Evolutionary conservation across 2,888 invertebrate species (phyloP), one percentile per base, ranked within the genome.

Genomic region (Cabera pusaria): DNA sequence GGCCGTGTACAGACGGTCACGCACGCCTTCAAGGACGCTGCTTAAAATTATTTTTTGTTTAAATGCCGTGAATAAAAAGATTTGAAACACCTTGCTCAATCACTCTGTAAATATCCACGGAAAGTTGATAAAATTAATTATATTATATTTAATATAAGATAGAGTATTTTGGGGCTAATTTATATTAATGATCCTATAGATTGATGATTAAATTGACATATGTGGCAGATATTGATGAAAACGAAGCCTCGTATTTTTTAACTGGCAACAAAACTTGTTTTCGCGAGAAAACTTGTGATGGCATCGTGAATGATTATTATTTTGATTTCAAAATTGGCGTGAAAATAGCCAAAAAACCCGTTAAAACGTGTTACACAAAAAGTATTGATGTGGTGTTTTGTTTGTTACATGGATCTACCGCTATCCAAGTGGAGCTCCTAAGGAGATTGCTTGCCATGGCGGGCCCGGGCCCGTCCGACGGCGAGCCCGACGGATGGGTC

Each of bases 401-500:
- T 71, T 63, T 69, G 52, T 47, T 52, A 47, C 40, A 64, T 64
- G 59, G 46, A 50, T 49, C 54, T 56, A 46, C 63, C 59, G 59
- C 57, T 59, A 65, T 76, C 69, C 87, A 83, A 85, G 87, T 88
- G 89, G 86, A 89, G 86, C 82, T 87, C 69, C 48, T 89, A 77
- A 83, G 74, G 81, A 85, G 74, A 73, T 68, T 88, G 67, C 74
- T 87, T 61, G 86, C 80, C 75, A 87, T 88, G 88, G 77, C 77
- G 70, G 90, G 90, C 77, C 89, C 77, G 70, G 90, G 90, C 77
- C 89, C 90, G 72, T 90, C 90, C 80, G 91, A 91, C 70, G 90
- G 91, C 64, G 92, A 92, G 55, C 76, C 90, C 72, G 92, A 92
- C 72, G 91, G 91, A 78, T 96, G 96, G 96, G 91, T 92, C 69